Evolutionary conservation across 2,113 vertebrate genomes (phyloP), one percentile per base, ranked within the genome.

Genomic region (Nycticryphes semicollaris): DNA sequence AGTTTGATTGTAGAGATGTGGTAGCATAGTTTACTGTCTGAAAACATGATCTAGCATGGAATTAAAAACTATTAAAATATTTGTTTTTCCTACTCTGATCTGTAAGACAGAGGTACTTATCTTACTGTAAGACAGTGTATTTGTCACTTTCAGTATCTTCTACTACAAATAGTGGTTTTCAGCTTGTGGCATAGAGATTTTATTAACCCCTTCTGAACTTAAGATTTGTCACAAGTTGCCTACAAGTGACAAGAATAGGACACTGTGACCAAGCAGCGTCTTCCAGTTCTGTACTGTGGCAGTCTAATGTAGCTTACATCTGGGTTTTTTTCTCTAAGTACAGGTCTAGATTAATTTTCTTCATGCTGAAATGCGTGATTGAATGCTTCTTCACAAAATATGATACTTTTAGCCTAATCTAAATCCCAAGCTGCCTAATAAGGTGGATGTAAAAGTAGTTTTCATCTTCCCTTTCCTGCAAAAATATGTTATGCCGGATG

Each of bases 371-470:
- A 94, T 69, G 33, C 1, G 0, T 78, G 50, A 39, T 59, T 86
- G 66, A 62, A 70, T 87, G 53, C 22, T 96, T 93, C 67, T 75
- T 92, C 57, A 78, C 50, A 96, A 87, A 95, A 90, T 90, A 41
- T 15, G 47, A 24, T 64, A 81, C 43, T 81, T 94, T 51, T 88
- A 39, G 27, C 20, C 41, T 43, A 37, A 37, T 82, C 22, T 72
- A 87, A 90, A 69, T 45, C 33, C 67, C 54, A 91, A 78, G 63
- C 35, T 43, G 39, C 43, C 28, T 77, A 92, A 81, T 80, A 74
- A 87, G n/a, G 72, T 31, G 41, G 33, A 47, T 15, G 56, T 69
- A 89, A 88, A 94, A 94, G 35, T 41, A 68, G 41, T 80, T 81
- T 54, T 37, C 30, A 37, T 30, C 41, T 64, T 63, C 19, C 54